phyloP scores from a whole-genome alignment of 2,113 vertebrate species.

The Bagarius yarrelli region DNA sequence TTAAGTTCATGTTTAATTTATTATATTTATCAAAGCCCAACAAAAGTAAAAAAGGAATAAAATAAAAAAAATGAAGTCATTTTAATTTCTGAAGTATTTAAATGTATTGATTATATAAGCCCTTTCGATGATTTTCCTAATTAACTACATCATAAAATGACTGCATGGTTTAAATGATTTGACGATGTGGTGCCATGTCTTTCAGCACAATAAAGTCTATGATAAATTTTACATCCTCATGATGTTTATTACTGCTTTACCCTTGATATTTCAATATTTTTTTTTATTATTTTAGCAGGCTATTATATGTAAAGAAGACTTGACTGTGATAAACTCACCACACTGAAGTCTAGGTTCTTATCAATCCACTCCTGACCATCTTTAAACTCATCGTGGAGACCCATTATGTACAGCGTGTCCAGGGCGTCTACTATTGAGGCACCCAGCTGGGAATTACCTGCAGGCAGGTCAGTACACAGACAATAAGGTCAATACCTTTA shows the following conservation, averaged over 20 bases:
- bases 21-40: no score
- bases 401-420: constrained; percentile 98
- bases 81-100: no score
- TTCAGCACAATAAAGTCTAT: no score
- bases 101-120: no score
- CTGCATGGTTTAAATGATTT: no score
- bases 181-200: no score
- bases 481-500: background rate
- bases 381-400: constrained; percentile 92
- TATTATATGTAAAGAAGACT: background rate
- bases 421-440: constrained; percentile 96
- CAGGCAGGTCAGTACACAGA: constrained; percentile 28
- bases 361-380: constrained; percentile 96
- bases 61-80: no score
- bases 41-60: no score
- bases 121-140: no score
- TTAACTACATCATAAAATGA: no score
- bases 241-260: background rate
- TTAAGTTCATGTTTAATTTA: no score
- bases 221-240: no score
- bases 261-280: background rate
- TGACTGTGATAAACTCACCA: constrained; percentile 72
- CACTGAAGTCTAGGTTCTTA: constrained; percentile 92
- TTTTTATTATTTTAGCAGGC: background rate
- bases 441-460: constrained; percentile 94